Base-by-base conservation (phyloP, 2,113 vertebrate species). In the Tychaedon coryphoeus region DNA sequence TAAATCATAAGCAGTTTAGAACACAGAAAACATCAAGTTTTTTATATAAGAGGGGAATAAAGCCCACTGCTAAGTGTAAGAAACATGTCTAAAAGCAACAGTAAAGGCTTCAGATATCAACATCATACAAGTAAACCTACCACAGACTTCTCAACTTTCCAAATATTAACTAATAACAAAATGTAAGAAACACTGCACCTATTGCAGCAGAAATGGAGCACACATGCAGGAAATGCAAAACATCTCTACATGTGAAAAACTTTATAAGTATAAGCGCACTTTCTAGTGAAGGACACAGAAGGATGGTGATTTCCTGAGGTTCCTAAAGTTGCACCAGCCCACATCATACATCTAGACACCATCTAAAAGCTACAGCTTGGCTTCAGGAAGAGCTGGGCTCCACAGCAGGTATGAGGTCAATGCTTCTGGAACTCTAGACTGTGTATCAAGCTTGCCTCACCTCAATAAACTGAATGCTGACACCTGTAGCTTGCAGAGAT, bases 251-350 rank as follows among this genome's bases (percentile, higher is more conserved):
- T 8, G 8, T 17, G 45, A 67, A 65, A 45, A 57, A 54, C 15
- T 58, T 66, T 24, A n/a, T 7, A 14, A 74, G 8, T 24, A n/a
- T 7, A 14, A 74, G 8, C 0, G 0, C 12, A 62, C n/a, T 71
- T 90, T 34, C 36, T 19, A 66, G 7, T 31, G 18, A 84, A 73
- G 48, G 34, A 81, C 33, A 66, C 26, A 12, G 61, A 72, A 42
- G 9, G 26, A 58, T 24, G 48, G n/a, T 16, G 10, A 43, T 64
- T 64, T 70, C 54, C 34, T 48, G 45, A 72, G 14, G 34, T 58
- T 38, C 34, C 65, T n/a, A 48, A 72, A 69, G 28, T 14, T 64
- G 31, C 24, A 58, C 34, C 24, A 72, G 28, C 40, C n/a, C 58
- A 72, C 1, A 5, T 31, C 22, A 57, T 2, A 4, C 22, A 93